A percentile compares a stretch with the other conserved stretches of the same genome.
These are phyloP conservation scores for Leucopternis melanops DNA, from an alignment of 2,113 vertebrate species.

Conservation along the genomic window DNA sequence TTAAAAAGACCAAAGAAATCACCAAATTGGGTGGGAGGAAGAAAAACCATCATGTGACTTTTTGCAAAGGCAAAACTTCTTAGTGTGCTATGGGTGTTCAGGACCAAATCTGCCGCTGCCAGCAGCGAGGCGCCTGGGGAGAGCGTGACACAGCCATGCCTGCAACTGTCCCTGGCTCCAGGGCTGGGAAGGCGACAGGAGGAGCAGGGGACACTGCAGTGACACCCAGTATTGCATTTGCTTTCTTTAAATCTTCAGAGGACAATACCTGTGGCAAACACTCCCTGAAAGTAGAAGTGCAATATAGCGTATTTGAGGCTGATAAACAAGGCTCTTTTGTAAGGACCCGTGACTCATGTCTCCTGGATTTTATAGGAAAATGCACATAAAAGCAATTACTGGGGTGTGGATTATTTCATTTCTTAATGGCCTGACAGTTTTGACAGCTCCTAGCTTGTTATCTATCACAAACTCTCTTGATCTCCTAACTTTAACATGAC, in stretches of 20 bases:
- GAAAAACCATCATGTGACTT: accelerated
- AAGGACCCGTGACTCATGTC: constrained; percentile 66
- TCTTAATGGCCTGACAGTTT: constrained; percentile 73
- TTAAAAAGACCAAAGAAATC: neutral
- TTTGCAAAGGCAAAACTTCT: neutral
- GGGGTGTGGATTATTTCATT: constrained; percentile 75
- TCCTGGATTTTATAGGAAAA: constrained; percentile 67
- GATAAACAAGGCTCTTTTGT: constrained; percentile 61
- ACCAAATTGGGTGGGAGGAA: neutral
- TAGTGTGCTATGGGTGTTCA: accelerated
- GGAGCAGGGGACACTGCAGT: neutral
- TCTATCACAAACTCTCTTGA: constrained; percentile 59
- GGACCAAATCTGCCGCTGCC: neutral
- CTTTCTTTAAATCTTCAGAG: neutral
- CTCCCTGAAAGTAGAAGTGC: neutral
- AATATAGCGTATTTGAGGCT: neutral
- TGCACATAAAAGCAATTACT: constrained; percentile 75
- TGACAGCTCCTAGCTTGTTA: constrained; percentile 70
- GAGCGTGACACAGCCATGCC: neutral
- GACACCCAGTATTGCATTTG: accelerated
- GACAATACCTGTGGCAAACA: neutral
- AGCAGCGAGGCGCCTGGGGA: accelerated
- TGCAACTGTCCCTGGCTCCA: accelerated
- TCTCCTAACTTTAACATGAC: constrained; percentile 52
- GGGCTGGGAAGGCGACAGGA: neutral